A percentile compares a stretch with the other conserved stretches of the same genome.
Conservation (phyloP, 1,140 invertebrate species). For the Drosophila oshimai region DNA sequence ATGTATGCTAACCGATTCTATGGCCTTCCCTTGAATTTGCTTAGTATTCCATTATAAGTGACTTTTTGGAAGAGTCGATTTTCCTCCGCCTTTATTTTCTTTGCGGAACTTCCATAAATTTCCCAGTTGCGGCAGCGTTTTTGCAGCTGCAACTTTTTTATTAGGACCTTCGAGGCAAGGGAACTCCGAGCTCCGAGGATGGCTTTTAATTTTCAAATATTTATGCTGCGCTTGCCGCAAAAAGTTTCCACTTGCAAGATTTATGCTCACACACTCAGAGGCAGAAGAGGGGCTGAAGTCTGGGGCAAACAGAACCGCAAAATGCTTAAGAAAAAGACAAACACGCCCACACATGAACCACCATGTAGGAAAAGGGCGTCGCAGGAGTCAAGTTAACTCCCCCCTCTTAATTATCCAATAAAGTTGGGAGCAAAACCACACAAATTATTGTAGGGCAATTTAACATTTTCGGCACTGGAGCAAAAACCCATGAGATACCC, state of each 20-base stretch:
- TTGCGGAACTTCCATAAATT: conserved; percentile 37
- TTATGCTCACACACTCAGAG: conserved; percentile 33
- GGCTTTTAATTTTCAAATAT: conserved; percentile 72
- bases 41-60: conserved; percentile 30
- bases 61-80: background rate
- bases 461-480: conserved; percentile 23
- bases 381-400: conserved; percentile 6
- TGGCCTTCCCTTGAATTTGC: background rate
- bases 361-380: background rate
- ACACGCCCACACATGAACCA: conserved; percentile 17
- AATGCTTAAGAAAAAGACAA: conserved; percentile 38
- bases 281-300: background rate
- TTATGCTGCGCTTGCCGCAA: conserved; percentile 58
- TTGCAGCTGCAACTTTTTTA: conserved; percentile 29
- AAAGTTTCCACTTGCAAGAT: conserved; percentile 56
- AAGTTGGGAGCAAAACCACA: conserved; percentile 51
- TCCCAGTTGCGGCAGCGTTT: conserved; percentile 4
- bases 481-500: conserved; percentile 14
- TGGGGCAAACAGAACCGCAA: conserved; percentile 17
- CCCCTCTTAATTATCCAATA: conserved; percentile 62
- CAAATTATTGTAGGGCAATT: conserved; percentile 47
- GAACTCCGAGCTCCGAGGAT: conserved; percentile 6
- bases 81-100: background rate
- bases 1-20: background rate
- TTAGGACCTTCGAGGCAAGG: background rate